A percentile compares a stretch with the other conserved stretches of the same genome.
Conservation (phyloP, 1,140 invertebrate species). For the Drosophila paulistorum region DNA sequence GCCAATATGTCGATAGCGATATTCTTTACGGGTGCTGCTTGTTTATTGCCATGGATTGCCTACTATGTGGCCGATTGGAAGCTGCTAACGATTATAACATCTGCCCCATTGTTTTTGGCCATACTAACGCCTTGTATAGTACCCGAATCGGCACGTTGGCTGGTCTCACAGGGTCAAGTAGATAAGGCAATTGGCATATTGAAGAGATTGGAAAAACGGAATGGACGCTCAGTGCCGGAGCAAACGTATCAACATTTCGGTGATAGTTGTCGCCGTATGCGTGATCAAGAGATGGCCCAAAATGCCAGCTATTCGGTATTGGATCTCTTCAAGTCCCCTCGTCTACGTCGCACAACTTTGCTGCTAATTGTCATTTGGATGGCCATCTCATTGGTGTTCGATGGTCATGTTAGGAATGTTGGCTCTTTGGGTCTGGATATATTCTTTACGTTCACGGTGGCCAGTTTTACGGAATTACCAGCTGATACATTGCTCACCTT, state of each 20-base stretch:
- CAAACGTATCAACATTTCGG: constrained; percentile 89
- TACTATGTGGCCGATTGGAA: constrained; percentile 91
- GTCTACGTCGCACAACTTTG: constrained; percentile 88
- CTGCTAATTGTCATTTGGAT: constrained; percentile 93
- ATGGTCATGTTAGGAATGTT: constrained; percentile 93
- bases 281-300: constrained; percentile 88
- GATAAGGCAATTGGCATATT: constrained; percentile 91
- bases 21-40: constrained; percentile 92
- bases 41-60: constrained; percentile 92
- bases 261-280: constrained; percentile 62
- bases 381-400: constrained; percentile 93
- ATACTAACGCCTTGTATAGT: constrained; percentile 89
- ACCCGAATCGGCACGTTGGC: constrained; percentile 92
- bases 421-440: constrained; percentile 90
- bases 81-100: constrained; percentile 88
- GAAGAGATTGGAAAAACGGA: constrained; percentile 91
- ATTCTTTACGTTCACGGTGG: constrained; percentile 93
- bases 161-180: constrained; percentile 91
- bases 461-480: constrained; percentile 88
- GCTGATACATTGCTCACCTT: constrained; percentile 92
- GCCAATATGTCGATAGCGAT: constrained; percentile 95
- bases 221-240: constrained; percentile 89
- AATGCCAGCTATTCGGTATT: constrained; percentile 89
- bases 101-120: constrained; percentile 88
- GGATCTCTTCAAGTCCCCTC: constrained; percentile 90